Evolutionary conservation across 1,140 invertebrate genomes (phyloP), one percentile per base, ranked within the genome.

Genomic region (Druon quercuslanigerum): DNA sequence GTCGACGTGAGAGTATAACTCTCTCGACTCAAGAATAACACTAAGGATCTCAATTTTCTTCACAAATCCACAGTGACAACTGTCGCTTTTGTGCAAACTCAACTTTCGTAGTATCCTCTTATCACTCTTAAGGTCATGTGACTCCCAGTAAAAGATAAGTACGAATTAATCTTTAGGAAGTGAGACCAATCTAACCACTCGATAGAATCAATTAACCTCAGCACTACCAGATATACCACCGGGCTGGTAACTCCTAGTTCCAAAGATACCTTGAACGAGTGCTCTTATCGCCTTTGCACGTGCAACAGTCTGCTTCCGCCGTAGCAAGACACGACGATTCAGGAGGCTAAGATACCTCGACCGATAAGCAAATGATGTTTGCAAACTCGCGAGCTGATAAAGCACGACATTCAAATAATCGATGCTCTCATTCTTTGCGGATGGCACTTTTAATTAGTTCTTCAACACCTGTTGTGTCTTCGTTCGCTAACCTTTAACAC

Each of bases 371-470:
- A 72, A 82, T 74, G 56, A 51, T 74, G 60, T 66, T 66, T 66
- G 60, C 60, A 66, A 71, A 72, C 72, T 46, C 50, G 33, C 60
- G 16, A 40, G 77, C 51, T 80, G 86, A 87, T 87, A 87, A 87
- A 82, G 79, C 85, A 84, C 82, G 84, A 71, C 70, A 46, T 70
- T 72, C 77, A 74, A 80, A 84, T 86, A 84, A 87, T 84, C 82
- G 75, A 77, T 54, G 73, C 73, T 52, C 54, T 54, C 25, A 56
- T 51, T 33, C 54, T 54, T 66, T 56, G 3, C 60, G 40, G 57
- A 25, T 33, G 25, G 17, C 56, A 57, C 57, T 81, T 60, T 17
- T 14, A 17, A 52, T 72, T 76, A 75, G 56, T 57, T 12, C 19
- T 19, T 19, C n/a, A 56, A 5, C 54, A 56, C 54, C 54, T 57